Conservation (phyloP, 2,888 invertebrate species). For the Dromius quadrimaculatus region DNA sequence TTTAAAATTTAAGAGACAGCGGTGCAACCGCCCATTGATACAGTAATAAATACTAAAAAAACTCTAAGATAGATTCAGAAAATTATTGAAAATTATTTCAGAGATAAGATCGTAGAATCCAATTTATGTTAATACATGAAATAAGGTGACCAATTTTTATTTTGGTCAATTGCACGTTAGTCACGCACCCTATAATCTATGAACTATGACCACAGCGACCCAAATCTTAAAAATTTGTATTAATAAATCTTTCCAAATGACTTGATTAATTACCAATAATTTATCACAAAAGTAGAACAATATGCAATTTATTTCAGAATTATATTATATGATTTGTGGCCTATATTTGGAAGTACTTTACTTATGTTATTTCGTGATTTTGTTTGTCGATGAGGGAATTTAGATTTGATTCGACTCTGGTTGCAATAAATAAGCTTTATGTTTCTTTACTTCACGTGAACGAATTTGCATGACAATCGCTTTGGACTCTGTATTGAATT, state of each 20-base stretch:
- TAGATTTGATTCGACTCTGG: conserved; percentile 31
- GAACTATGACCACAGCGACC: conserved; percentile 39
- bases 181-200: conserved; percentile 24
- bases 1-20: too few species aligned
- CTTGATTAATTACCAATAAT: conserved; percentile 33
- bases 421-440: conserved; percentile 45
- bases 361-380: conserved; percentile 27
- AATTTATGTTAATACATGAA: conserved; percentile 24
- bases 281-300: conserved; percentile 2
- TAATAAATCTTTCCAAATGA: conserved; percentile 25
- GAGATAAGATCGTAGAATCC: conserved; percentile 25
- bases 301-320: conserved; percentile 1
- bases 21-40: too few species aligned
- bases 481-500: conserved; percentile 28
- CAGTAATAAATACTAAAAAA: too few species aligned
- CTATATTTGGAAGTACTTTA: conserved; percentile 33
- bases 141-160: conserved; percentile 26
- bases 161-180: conserved; percentile 36
- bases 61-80: too few species aligned
- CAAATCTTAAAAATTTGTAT: conserved; percentile 33
- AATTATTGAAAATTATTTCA: too few species aligned
- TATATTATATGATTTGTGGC: not conserved
- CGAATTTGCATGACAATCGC: conserved; percentile 44
- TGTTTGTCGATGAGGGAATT: conserved; percentile 21
- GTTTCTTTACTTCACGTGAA: conserved; percentile 28